Conservation (phyloP, 2,113 vertebrate species). For the Paratilapia polleni region DNA sequence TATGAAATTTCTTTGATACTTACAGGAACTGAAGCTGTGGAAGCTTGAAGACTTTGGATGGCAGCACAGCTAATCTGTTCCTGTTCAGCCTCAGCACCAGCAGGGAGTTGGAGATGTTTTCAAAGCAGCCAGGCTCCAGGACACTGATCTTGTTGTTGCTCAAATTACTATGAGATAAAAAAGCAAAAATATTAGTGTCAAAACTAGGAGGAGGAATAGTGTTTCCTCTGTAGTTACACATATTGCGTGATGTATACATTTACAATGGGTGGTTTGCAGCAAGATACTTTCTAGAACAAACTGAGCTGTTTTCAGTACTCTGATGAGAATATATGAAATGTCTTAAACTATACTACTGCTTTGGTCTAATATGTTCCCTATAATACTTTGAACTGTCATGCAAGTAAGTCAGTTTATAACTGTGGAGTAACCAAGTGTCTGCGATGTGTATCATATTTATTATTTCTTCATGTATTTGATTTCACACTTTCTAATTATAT, state of each 20-base stretch:
- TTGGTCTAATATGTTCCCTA: background rate
- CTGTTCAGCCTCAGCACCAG: conserved; percentile 94
- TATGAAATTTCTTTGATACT: conserved; percentile 69
- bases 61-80: conserved; percentile 89
- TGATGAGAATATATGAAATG: background rate
- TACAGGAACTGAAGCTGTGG: conserved; percentile 93
- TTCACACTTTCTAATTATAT: too few relatives aligned
- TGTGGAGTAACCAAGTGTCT: too few relatives aligned
- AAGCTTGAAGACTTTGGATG: conserved; percentile 92
- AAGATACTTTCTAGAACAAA: background rate
- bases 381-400: background rate
- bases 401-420: background rate
- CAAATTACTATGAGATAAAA: conserved; percentile 85
- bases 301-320: background rate
- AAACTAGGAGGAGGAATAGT: background rate
- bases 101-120: conserved; percentile 93
- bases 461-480: too few relatives aligned
- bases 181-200: conserved; percentile 36
- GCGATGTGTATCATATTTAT: too few relatives aligned
- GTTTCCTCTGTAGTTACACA: background rate
- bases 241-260: background rate
- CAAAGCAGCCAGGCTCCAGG: conserved; percentile 94
- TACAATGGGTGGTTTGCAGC: background rate
- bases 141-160: conserved; percentile 95
- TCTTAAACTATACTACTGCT: background rate